Evolutionary conservation across 2,113 vertebrate genomes (phyloP).

Genomic region (Apaloderma vittatum): DNA sequence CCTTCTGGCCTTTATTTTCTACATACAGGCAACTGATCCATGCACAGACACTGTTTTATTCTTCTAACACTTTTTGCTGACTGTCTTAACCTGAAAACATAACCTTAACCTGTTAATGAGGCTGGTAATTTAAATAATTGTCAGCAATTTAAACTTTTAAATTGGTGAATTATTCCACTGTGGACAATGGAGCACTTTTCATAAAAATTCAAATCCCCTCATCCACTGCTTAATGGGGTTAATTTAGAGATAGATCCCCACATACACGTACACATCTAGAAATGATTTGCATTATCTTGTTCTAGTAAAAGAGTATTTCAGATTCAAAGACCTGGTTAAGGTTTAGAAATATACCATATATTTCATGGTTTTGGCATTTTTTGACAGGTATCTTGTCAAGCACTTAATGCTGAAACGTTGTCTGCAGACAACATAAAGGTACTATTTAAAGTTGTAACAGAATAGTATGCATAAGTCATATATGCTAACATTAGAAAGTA

Average conservation of each 20-base stretch:
- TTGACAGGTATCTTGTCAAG: constrained; percentile 49
- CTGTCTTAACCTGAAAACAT: neutral
- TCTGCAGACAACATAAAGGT: neutral
- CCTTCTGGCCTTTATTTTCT: neutral
- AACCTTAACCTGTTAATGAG: neutral
- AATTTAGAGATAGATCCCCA: neutral
- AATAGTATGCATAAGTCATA: neutral
- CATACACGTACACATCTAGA: neutral
- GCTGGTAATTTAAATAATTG: neutral
- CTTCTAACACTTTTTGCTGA: neutral
- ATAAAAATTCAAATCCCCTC: neutral
- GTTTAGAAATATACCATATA: constrained; percentile 17
- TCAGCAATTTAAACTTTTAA: neutral
- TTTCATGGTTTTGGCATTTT: constrained; percentile 18
- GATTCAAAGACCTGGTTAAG: constrained; percentile 4
- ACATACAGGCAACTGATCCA: neutral
- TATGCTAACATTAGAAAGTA: neutral
- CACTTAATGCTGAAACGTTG: constrained; percentile 34
- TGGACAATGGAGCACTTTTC: neutral
- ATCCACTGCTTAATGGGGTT: neutral
- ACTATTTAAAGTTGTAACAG: neutral
- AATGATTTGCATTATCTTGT: neutral
- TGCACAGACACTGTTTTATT: neutral
- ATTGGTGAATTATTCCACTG: neutral
- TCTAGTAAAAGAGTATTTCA: constrained; percentile 10